phyloP scores from a whole-genome alignment of 37 sponge, comb jelly and placozoan species.

The Diacarnus erythraeanus region DNA sequence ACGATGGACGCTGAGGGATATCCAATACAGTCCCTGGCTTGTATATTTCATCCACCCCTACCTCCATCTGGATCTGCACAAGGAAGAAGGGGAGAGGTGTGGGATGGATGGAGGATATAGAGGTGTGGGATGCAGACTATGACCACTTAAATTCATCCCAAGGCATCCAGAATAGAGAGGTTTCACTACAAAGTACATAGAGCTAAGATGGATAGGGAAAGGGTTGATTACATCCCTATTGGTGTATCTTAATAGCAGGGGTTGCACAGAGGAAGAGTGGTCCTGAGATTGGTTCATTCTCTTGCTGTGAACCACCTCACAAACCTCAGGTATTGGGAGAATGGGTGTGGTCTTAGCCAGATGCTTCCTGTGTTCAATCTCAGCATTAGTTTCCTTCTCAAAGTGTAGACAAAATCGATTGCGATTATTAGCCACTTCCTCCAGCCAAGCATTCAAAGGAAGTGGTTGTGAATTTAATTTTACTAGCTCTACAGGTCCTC shows the following conservation, averaged over 20 bases:
- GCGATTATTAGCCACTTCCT: slow-evolving; percentile 24
- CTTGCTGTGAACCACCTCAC: background rate
- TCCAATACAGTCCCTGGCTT: slow-evolving; percentile 74
- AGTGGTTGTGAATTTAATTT: background rate
- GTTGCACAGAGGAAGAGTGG: too few relatives aligned
- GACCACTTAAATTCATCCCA: too few relatives aligned
- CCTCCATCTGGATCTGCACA: slow-evolving; percentile 52
- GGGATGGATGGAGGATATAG: too few relatives aligned
- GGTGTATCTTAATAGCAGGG: too few relatives aligned
- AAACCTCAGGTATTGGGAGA: slow-evolving; percentile 59
- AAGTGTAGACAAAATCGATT: slow-evolving; percentile 80
- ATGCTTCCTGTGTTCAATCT: slow-evolving; percentile 66
- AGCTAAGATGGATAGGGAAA: too few relatives aligned
- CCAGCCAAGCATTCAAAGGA: slow-evolving; percentile 23
- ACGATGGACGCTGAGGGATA: slow-evolving; percentile 83
- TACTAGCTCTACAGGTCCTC: background rate
- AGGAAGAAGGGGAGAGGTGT: background rate
- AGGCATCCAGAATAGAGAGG: too few relatives aligned
- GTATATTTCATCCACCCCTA: slow-evolving; percentile 72
- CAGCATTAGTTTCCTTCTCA: slow-evolving; percentile 56
- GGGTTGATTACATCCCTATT: too few relatives aligned
- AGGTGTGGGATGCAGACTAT: background rate
- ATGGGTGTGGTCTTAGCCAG: slow-evolving; percentile 46
- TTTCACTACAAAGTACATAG: too few relatives aligned
- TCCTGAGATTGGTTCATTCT: too few relatives aligned